These are phyloP conservation scores for Antitype chi DNA, from an alignment of 2,888 invertebrate genomes.

Conservation along the genomic window DNA sequence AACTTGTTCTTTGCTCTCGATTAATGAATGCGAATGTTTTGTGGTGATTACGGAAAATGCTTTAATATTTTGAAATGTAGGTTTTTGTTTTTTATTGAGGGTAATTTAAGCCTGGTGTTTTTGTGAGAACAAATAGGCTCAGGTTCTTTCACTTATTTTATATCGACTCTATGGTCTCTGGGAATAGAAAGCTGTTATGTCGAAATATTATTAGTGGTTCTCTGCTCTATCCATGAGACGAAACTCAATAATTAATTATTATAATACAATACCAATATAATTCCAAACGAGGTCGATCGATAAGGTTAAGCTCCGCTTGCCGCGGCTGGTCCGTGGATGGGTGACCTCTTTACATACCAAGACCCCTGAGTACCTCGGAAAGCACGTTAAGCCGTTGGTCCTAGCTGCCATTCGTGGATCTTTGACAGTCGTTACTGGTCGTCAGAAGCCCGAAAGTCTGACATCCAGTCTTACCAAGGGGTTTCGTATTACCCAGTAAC, in stretches of 20 bases:
- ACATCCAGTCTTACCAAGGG: no score
- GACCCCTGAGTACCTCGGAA: no score
- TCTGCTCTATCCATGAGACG: not conserved
- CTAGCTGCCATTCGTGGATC: no score
- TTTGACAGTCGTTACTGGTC: no score
- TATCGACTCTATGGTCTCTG: no score
- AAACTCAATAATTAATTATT: not conserved
- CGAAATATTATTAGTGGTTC: not conserved
- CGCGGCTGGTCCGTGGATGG: no score
- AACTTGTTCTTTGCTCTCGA: slow-evolving; percentile 57
- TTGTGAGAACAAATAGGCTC: not conserved
- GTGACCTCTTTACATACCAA: no score
- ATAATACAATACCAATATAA: not conserved
- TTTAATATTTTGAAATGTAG: slow-evolving; percentile 21
- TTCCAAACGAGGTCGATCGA: not conserved
- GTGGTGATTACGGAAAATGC: slow-evolving; percentile 39
- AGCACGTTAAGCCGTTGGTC: no score
- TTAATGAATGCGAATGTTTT: slow-evolving; percentile 60
- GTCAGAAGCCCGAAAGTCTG: no score
- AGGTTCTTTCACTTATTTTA: not conserved
- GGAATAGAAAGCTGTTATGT: not conserved
- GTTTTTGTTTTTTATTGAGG: slow-evolving; percentile 9
- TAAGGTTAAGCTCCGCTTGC: no score
- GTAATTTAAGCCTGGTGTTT: not conserved
- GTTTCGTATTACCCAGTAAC: no score